These are phyloP conservation scores for Brachionichthys hirsutus DNA, from an alignment of 2,113 vertebrate species.

Conservation along the genomic window DNA sequence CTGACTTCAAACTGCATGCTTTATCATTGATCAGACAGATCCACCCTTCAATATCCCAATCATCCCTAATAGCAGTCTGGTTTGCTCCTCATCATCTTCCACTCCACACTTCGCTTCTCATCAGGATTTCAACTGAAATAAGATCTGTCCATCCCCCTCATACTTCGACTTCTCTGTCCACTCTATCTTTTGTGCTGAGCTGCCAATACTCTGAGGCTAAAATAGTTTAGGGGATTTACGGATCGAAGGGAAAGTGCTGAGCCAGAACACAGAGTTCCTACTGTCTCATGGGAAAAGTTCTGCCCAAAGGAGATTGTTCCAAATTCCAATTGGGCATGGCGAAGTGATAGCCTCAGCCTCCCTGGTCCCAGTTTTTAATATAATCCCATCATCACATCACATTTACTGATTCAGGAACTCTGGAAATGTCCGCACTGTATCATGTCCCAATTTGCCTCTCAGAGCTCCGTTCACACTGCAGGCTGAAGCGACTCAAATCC, in stretches of 20 bases:
- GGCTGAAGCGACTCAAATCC: too few species aligned
- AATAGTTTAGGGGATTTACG: conserved; percentile 60
- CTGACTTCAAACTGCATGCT: conserved; percentile 5
- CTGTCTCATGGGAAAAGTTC: conserved; percentile 45
- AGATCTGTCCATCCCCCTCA: conserved; percentile 27
- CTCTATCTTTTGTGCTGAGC: conserved; percentile 59
- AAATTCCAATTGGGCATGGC: conserved; percentile 65
- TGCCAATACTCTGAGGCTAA: conserved; percentile 40
- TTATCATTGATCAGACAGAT: conserved; percentile 15
- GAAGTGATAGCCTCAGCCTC: conserved; percentile 45
- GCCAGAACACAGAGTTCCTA: conserved; percentile 43
- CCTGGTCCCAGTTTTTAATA: conserved; percentile 46
- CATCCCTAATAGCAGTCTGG: conserved; percentile 17
- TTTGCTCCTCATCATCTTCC: conserved; percentile 25
- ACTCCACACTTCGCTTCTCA: conserved; percentile 13
- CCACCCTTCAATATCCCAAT: conserved; percentile 11
- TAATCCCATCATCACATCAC: conserved; percentile 58
- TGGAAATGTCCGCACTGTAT: conserved; percentile 46
- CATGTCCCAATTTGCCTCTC: conserved; percentile 45
- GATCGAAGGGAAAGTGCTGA: conserved; percentile 63
- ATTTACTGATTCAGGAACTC: conserved; percentile 40
- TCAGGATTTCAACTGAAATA: conserved; percentile 27
- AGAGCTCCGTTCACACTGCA: too few species aligned
- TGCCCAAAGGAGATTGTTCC: conserved; percentile 55
- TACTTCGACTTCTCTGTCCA: conserved; percentile 35